Base-by-base conservation (phyloP, 1,140 invertebrate genomes). In the Solen grandis region DNA sequence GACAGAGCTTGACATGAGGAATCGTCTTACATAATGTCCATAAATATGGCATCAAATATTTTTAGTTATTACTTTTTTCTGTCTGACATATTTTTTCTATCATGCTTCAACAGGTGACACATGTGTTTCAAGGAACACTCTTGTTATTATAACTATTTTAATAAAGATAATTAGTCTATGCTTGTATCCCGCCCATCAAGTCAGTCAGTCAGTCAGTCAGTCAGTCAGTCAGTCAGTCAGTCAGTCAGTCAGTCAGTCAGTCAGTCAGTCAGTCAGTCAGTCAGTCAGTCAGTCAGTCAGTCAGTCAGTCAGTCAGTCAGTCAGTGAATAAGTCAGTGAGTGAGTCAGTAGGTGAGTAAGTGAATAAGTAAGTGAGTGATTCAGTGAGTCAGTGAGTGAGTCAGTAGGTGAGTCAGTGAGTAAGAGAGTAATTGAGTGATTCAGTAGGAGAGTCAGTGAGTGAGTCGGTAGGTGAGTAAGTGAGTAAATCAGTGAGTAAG, bases 221-320 rank as follows among this genome's bases (percentile, higher is more conserved):
- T 82, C 81, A 83, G 78, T 82, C 81, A 83, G 63, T 82, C 81
- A 83, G 78, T 82, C 81, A 83, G 78, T 82, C 81, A 82, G 63
- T 73, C 81, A 72, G 78, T 73, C 81, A 72, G 78, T 73, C 78
- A 82, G 78, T 82, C 81, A 81, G 78, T 73, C 81, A 68, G 78
- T 82, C 81, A 72, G 78, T 55, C 81, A 72, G 78, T 73, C 81
- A 82, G 62, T 73, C 81, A 41, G 46, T 65, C 81, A 70, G 60
- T 41, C 5, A 57, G 19, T 36, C 31, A 19, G 22, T 52, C 19
- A 46, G 66, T 4, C 46, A 46, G 66, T 4, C 46, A 46, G 66
- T 4, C 46, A 50, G 46, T 50, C 46, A 50, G 46, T 50, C 46
- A 50, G 46, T 50, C 46, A 50, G 46, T 50, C 46, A 50, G 46